A percentile compares a stretch with the other conserved stretches of the same genome.
Evolutionary conservation across 1,140 invertebrate species (phyloP).

Genomic region (Bombus soroeensis): DNA sequence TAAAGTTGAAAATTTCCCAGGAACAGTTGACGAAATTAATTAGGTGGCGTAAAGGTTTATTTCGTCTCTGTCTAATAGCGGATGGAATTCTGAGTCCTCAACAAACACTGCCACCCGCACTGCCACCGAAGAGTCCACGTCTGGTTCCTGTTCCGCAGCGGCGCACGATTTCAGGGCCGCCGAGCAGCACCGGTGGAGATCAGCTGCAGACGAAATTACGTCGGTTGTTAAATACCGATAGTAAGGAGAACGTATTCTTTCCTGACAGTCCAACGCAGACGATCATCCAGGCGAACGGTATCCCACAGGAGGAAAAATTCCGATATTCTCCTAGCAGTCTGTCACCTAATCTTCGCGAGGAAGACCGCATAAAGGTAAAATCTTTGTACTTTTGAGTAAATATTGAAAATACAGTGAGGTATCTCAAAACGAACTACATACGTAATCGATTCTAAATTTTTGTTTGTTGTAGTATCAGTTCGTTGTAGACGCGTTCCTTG

Average conservation of each 20-base stretch:
- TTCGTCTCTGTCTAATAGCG: conserved; percentile 58
- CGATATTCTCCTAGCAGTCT: conserved; percentile 77
- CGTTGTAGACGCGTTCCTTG: neutral
- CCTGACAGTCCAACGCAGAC: conserved; percentile 67
- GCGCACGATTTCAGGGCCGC: conserved; percentile 78
- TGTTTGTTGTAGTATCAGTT: neutral
- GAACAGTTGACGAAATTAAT: no score
- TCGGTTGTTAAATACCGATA: conserved; percentile 89
- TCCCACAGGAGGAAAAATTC: conserved; percentile 75
- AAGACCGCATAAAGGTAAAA: conserved; percentile 67
- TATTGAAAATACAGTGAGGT: neutral
- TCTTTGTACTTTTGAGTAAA: neutral
- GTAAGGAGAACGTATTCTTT: conserved; percentile 85
- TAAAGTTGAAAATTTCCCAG: no score
- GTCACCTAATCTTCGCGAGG: conserved; percentile 76
- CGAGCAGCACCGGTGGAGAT: conserved; percentile 82
- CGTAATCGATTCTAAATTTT: neutral
- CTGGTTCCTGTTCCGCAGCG: conserved; percentile 80
- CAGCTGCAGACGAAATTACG: conserved; percentile 91
- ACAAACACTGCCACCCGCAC: conserved; percentile 83
- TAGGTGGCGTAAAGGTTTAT: no score
- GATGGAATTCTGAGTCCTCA: conserved; percentile 85
- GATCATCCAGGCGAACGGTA: conserved; percentile 62
- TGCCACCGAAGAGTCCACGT: conserved; percentile 84
- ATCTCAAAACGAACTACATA: neutral